Evolutionary conservation across 2,888 invertebrate genomes (phyloP), one percentile per base, ranked within the genome.

Genomic region (Toxonevra muliebris): DNA sequence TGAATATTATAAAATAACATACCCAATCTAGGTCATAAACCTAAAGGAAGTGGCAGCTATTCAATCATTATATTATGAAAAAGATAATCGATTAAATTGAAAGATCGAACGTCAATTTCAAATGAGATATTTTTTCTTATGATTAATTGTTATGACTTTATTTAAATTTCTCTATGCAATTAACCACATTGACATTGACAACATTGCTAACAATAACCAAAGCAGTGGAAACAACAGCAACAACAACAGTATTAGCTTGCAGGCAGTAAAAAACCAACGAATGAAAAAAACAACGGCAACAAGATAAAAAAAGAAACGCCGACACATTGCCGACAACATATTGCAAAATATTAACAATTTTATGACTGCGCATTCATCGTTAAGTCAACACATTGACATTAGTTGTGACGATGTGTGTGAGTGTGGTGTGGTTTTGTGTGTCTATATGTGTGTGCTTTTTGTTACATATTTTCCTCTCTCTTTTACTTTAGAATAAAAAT

Each of bases 401-500:
- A 40, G 52, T 40, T 50, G 50, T 30, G 11, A 13, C 19, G 8
- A 52, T 15, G 52, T 15, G 13, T 19, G 20, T 30, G 12, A 20
- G 8, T 52, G 42, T 15, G 10, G 15, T 30, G 19, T 53, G 42
- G 10, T 48, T 48, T n/a, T 43, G 11, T 53, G 53, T 1, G 13
- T 15, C 4, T 1, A 8, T 42, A 12, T 42, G 45, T 19, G 45
- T 45, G 30, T 45, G 12, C 61, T 50, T 41, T 20, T 7, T 41
- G 4, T 13, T 52, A 30, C 7, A 30, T 30, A 20, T 61, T 11
- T 43, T 17, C 42, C 48, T 19, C 55, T 40, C 30, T 60, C 48
- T 61, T 52, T 58, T 52, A 63, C 59, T 62, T 63, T 66, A 62
- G 64, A 69, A 67, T 60, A 50, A 69, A 67, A 69, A 63, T 61